Conservation (phyloP, 2,888 invertebrate species). For the Lasius platythorax region DNA sequence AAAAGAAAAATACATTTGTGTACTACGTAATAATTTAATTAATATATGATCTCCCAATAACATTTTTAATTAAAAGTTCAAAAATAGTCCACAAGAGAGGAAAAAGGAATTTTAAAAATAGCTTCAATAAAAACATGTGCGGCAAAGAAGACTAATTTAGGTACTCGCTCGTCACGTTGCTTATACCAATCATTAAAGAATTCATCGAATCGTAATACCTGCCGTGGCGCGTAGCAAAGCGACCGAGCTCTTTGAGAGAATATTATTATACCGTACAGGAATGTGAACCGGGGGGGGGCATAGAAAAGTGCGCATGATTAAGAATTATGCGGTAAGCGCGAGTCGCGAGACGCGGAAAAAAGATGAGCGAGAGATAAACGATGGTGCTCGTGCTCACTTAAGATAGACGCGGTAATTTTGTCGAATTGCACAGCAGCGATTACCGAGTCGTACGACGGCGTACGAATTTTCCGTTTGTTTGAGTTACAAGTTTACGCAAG, state of each 20-base stretch:
- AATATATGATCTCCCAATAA: neutral
- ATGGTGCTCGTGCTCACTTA: constrained; percentile 56
- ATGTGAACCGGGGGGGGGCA: neutral
- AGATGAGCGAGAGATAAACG: constrained; percentile 59
- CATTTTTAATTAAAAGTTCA: neutral
- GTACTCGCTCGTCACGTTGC: constrained; percentile 24
- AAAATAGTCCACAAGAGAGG: neutral
- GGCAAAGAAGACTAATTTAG: neutral
- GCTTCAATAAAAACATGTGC: neutral
- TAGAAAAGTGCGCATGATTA: constrained; percentile 55
- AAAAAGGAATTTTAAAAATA: neutral
- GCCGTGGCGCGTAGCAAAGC: constrained; percentile 20
- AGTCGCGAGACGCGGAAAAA: constrained; percentile 38
- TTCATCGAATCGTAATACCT: constrained; percentile 19
- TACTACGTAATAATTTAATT: neutral
- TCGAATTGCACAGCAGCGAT: constrained; percentile 71
- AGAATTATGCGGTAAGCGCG: constrained; percentile 61
- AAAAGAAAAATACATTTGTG: neutral
- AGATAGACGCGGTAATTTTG: constrained; percentile 69
- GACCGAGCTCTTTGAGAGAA: constrained; percentile 27
- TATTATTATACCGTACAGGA: neutral
- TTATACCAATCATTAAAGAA: constrained; percentile 30
- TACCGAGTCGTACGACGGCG: constrained; percentile 67
- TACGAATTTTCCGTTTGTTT: constrained; percentile 79
- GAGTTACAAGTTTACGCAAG: constrained; percentile 74